Evolutionary conservation across 1,140 invertebrate genomes (phyloP).

Genomic region (Drosophila auraria): DNA sequence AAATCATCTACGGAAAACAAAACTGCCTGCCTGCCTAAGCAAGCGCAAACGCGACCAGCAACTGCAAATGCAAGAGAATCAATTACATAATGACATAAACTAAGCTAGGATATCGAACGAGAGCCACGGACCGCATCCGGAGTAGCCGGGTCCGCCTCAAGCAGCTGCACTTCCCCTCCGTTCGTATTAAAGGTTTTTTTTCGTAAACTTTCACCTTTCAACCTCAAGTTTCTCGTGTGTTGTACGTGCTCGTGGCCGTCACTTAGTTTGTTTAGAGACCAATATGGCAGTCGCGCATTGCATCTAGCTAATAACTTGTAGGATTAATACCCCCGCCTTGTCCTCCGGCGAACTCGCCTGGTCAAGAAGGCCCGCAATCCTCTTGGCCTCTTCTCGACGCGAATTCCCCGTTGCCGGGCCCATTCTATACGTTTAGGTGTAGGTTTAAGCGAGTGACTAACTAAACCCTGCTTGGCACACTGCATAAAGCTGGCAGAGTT

Average conservation of each 20-base stretch:
- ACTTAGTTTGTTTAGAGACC: background rate
- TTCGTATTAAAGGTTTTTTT: conserved; percentile 2
- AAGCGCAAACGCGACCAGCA: conserved; percentile 48
- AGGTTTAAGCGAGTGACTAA: conserved; percentile 11
- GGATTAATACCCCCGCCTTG: conserved; percentile 10
- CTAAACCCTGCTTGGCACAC: background rate
- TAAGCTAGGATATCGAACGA: conserved; percentile 20
- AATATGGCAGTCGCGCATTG: conserved; percentile 1
- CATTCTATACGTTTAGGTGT: conserved; percentile 18
- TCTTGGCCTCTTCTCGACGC: conserved; percentile 13
- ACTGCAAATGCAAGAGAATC: conserved; percentile 39
- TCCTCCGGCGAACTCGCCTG: conserved; percentile 23
- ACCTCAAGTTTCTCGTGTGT: conserved; percentile 4
- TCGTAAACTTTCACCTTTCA: background rate
- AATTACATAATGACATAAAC: conserved; percentile 17
- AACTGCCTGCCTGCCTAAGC: conserved; percentile 69
- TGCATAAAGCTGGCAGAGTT: background rate
- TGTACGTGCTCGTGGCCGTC: conserved; percentile 1
- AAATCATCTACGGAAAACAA: conserved; percentile 25
- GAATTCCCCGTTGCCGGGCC: conserved; percentile 10
- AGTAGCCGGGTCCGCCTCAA: background rate
- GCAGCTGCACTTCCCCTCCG: background rate
- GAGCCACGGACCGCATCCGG: background rate
- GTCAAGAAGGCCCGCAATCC: background rate
- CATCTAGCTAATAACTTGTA: conserved; percentile 28